Conservation (phyloP, 2,797 vertebrate species). For the Acrossocheilus fasciatus region DNA sequence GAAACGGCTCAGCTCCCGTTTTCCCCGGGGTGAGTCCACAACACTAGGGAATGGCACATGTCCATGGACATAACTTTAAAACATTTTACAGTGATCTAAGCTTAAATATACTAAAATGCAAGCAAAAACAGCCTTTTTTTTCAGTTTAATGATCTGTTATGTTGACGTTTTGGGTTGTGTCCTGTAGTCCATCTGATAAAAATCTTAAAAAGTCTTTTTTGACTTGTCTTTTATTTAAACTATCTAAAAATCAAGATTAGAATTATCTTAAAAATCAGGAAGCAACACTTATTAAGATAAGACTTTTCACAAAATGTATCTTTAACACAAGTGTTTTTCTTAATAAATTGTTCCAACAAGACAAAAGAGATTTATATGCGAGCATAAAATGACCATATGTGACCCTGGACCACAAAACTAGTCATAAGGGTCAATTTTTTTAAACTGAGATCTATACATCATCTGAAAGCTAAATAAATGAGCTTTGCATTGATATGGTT, state of each 20-base stretch:
- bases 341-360: background rate
- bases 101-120: background rate
- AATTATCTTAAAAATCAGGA: background rate
- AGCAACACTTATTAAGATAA: background rate
- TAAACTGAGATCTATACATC: too few relatives aligned
- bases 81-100: background rate
- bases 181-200: background rate
- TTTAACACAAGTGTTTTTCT: background rate
- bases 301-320: background rate
- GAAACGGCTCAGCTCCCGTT: constrained; percentile 77
- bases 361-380: background rate
- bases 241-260: background rate
- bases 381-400: too few relatives aligned
- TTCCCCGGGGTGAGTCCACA: constrained; percentile 81
- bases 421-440: too few relatives aligned
- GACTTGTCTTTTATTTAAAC: background rate
- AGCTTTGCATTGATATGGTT: too few relatives aligned
- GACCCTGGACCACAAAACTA: too few relatives aligned
- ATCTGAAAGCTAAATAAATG: too few relatives aligned
- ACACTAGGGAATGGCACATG: background rate
- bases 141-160: background rate
- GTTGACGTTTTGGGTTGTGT: background rate
- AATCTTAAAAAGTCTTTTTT: background rate
- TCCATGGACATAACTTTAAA: background rate
- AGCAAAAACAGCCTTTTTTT: background rate